Conservation (phyloP, 2,797 vertebrate genomes). For the Tamandua tetradactyla region DNA sequence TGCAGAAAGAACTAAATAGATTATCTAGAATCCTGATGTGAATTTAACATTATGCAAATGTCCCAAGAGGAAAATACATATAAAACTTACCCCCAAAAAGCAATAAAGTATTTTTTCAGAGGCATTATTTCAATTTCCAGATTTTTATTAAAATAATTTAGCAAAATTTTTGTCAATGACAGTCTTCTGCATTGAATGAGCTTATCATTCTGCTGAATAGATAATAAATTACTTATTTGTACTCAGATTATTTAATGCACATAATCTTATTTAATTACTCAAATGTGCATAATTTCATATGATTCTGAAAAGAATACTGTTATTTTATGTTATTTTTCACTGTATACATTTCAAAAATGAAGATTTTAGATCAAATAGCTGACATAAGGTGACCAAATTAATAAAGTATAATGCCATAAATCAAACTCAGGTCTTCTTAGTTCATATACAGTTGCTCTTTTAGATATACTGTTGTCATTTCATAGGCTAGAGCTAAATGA, state of each 20-base stretch:
- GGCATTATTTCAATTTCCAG: neutral
- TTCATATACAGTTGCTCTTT: neutral
- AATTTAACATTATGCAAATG: neutral
- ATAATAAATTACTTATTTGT: neutral
- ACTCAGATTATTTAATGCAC: neutral
- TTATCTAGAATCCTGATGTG: neutral
- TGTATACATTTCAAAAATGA: neutral
- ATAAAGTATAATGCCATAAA: neutral
- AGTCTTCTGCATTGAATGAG: neutral
- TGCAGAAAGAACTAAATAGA: neutral
- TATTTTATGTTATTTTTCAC: neutral
- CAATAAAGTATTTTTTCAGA: neutral
- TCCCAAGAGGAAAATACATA: neutral
- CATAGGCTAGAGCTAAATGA: neutral
- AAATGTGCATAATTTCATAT: neutral
- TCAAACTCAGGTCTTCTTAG: neutral
- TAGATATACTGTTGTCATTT: neutral
- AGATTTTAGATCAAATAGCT: neutral
- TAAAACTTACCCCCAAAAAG: neutral
- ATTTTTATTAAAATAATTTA: neutral
- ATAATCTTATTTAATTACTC: neutral
- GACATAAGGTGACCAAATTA: neutral
- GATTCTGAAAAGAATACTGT: neutral
- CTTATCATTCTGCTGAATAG: neutral
- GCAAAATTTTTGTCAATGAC: neutral